These are phyloP conservation scores for Acrobasis repandana DNA, from an alignment of 2,888 invertebrate genomes.

Conservation along the genomic window DNA sequence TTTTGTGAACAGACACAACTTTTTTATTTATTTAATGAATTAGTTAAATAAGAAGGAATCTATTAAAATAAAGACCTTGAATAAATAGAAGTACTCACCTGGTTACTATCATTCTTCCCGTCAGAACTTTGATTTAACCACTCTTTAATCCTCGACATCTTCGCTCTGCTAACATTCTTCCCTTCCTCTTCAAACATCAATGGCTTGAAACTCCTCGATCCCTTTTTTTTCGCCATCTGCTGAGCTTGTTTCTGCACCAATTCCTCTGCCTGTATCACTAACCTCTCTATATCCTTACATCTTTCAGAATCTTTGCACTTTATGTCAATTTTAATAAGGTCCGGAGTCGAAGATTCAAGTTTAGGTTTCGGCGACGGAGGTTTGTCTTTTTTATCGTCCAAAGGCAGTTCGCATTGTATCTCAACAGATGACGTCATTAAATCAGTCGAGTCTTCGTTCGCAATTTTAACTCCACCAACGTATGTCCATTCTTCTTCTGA, in stretches of 20 bases:
- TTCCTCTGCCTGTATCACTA: slow-evolving; percentile 91
- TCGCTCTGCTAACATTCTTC: slow-evolving; percentile 75
- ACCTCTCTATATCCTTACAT: slow-evolving; percentile 86
- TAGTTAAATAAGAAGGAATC: too few relatives aligned
- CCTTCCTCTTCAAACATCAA: slow-evolving; percentile 79
- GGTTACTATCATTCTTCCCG: slow-evolving; percentile 66
- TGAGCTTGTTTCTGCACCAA: slow-evolving; percentile 85
- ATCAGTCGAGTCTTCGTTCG: slow-evolving; percentile 73
- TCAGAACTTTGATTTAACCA: slow-evolving; percentile 85
- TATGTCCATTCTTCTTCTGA: slow-evolving; percentile 86
- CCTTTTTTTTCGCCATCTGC: slow-evolving; percentile 74
- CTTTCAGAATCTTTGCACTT: slow-evolving; percentile 38
- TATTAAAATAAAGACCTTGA: too few relatives aligned
- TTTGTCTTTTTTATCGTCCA: slow-evolving; percentile 61
- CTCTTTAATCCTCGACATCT: slow-evolving; percentile 87
- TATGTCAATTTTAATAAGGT: slow-evolving; percentile 69
- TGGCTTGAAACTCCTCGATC: slow-evolving; percentile 76
- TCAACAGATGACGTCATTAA: slow-evolving; percentile 80
- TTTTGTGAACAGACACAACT: too few relatives aligned
- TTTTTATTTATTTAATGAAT: too few relatives aligned
- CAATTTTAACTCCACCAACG: slow-evolving; percentile 74
- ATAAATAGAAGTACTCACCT: slow-evolving; percentile 57
- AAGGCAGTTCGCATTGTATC: slow-evolving; percentile 71
- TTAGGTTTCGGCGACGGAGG: slow-evolving; percentile 60
- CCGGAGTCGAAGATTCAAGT: slow-evolving; percentile 69